A percentile compares a stretch with the other conserved stretches of the same genome.
Conservation (phyloP, 1,140 invertebrate species). For the Hyposmocoma kahamanoa region DNA sequence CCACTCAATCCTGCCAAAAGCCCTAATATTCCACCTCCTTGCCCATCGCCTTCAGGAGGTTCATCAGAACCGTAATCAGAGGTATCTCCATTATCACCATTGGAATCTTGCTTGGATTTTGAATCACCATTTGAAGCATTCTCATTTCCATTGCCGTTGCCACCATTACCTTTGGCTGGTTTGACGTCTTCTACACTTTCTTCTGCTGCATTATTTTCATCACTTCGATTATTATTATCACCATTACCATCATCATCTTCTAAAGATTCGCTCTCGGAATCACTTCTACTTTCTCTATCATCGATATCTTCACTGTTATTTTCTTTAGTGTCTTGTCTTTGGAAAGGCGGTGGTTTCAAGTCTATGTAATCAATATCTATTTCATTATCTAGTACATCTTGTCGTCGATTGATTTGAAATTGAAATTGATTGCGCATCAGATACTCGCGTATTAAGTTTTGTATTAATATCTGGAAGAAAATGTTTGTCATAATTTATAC, state of each 20-base stretch:
- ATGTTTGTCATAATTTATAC: too few species aligned
- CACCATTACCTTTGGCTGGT: background rate
- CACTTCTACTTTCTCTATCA: conserved; percentile 12
- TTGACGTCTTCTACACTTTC: background rate
- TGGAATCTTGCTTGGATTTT: conserved; percentile 2
- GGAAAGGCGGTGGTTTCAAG: conserved; percentile 32
- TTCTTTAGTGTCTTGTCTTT: conserved; percentile 35
- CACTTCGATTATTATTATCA: conserved; percentile 32
- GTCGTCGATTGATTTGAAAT: conserved; percentile 17
- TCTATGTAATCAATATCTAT: conserved; percentile 32
- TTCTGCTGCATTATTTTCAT: conserved; percentile 15
- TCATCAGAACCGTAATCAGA: conserved; percentile 44
- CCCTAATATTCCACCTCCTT: conserved; percentile 57
- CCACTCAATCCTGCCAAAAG: conserved; percentile 56
- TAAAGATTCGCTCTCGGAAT: conserved; percentile 21
- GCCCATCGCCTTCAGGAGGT: conserved; percentile 49
- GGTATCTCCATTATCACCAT: conserved; percentile 23
- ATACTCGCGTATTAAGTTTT: conserved; percentile 25
- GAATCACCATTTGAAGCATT: background rate
- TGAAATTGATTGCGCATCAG: background rate
- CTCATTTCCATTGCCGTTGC: background rate
- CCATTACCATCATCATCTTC: conserved; percentile 23
- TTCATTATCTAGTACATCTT: conserved; percentile 32
- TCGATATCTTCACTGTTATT: conserved; percentile 6
- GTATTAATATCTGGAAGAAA: conserved; percentile 7